Evolutionary conservation across 2,888 invertebrate genomes (phyloP), one percentile per base, ranked within the genome.

Genomic region (Eupithecia exiguata): DNA sequence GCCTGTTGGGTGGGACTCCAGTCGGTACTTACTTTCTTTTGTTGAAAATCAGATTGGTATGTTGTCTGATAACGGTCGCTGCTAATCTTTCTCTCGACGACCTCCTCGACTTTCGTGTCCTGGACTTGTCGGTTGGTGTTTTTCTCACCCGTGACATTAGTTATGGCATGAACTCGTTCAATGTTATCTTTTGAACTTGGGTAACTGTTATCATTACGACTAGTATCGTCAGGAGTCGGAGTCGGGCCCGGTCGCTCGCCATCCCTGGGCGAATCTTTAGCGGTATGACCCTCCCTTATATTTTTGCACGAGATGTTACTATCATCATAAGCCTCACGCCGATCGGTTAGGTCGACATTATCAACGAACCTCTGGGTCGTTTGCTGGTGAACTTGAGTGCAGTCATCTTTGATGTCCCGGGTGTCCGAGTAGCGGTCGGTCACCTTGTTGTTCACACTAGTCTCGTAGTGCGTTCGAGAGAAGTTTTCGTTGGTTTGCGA

Each of bases 1-100:
- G 97, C 97, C 80, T 97, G 96, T 84, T 97, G 97, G 1, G 96
- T 95, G 0, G 97, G 96, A 84, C 97, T 97, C 82, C 95, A 94
- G 72, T 96, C 96, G 58, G 95, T 95, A 79, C 95, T 96, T 35
- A 96, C 95, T 80, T 92, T 93, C 79, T 94, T 95, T 68, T 93
- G 95, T 6, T 92, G 91, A 80, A 91, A 96, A 80, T 96, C 96
- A 58, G 93, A 90, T 81, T 95, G 93, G 80, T 96, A 96, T 0
- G 96, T 96, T 5, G 96, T 96, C 80, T 95, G 94, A 84, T 96
- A 96, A 77, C 95, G 92, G 72, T 95, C 90, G 69, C 82, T 91
- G 40, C 90, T 90, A 0, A 82, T 86, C 71, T 88, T 91, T 69
- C 82, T 88, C 70, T 92, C 88, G 1, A 88, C 74, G 25, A 84